Evolutionary conservation across 2,888 invertebrate species (phyloP), one percentile per base, ranked within the genome.

Genomic region (Pammene aurita): DNA sequence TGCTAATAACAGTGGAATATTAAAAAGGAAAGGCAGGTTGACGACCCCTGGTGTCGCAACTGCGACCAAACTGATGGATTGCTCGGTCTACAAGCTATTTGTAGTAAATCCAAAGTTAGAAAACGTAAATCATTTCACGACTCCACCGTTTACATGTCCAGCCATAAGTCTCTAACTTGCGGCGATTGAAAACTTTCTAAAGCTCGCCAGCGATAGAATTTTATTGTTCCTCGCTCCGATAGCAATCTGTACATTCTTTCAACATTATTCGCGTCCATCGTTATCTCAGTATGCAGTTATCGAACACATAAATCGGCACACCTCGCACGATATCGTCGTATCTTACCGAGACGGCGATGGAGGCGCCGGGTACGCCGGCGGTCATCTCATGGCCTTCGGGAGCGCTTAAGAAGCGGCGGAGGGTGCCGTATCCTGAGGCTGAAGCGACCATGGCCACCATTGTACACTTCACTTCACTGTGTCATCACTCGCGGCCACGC

Each of bases 371-470:
- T 72, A 85, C 87, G 72, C 82, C 83, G 74, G 80, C 82, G 73
- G 84, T 80, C 70, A 77, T 75, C 35, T 76, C 81, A 73, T 88
- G 89, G 75, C 91, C 91, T 72, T 88, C 92, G 73, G 92, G 90
- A 71, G 87, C 92, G 84, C 92, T 92, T 71, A 92, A 86, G 78
- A 91, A 92, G 75, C 92, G 89, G 85, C 92, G 90, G 75, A 92
- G 86, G 72, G 92, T 90, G 85, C 91, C 92, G 84, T 90, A 91
- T 83, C 92, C 92, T 76, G 92, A 90, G 76, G 92, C 92, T 71
- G 92, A 92, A 69, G 92, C 92, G 74, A 92, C 91, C 92, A 92
- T 92, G 71, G 92, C 90, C 83, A 92, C 91, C 92, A 92, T 92
- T 83, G 79, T 88, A 75, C 80, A 79, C 80, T 72, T 72, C 80